These are phyloP conservation scores for Cheiracanthium punctorium DNA, from an alignment of 2,888 invertebrate genomes.

Conservation along the genomic window DNA sequence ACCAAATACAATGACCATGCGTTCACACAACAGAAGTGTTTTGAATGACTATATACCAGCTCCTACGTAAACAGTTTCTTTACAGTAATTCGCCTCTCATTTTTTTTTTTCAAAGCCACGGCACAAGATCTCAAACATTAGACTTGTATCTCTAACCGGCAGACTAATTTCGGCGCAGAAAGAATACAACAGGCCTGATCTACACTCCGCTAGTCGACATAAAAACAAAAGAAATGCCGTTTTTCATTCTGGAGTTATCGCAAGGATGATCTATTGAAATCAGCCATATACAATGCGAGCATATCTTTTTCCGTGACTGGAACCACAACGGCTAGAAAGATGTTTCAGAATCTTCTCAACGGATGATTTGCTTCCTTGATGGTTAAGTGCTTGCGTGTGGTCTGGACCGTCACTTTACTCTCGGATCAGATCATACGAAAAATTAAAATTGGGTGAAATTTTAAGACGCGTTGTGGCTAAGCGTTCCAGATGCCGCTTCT, in stretches of 20 bases:
- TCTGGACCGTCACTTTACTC: not conserved
- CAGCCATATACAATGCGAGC: conserved; percentile 31
- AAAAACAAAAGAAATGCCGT: conserved; percentile 48
- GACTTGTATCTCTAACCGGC: not conserved
- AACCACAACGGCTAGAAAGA: conserved; percentile 51
- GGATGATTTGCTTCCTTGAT: conserved; percentile 57
- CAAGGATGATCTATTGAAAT: conserved; percentile 35
- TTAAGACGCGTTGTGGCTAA: no score
- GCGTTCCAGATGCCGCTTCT: not conserved
- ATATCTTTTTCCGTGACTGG: conserved; percentile 48
- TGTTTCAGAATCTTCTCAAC: conserved; percentile 48
- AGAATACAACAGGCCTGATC: not conserved
- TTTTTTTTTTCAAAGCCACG: not conserved
- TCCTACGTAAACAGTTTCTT: not conserved
- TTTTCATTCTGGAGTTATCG: conserved; percentile 39
- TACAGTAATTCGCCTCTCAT: not conserved
- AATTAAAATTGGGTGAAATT: not conserved
- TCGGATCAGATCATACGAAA: not conserved
- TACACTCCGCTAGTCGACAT: conserved; percentile 42
- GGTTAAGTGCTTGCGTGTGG: conserved; percentile 19
- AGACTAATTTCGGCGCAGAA: not conserved
- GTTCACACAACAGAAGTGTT: not conserved
- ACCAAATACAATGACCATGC: not conserved
- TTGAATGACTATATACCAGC: not conserved
- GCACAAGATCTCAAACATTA: not conserved